Evolutionary conservation across 2,113 vertebrate genomes (phyloP).

Genomic region (Morone saxatilis): DNA sequence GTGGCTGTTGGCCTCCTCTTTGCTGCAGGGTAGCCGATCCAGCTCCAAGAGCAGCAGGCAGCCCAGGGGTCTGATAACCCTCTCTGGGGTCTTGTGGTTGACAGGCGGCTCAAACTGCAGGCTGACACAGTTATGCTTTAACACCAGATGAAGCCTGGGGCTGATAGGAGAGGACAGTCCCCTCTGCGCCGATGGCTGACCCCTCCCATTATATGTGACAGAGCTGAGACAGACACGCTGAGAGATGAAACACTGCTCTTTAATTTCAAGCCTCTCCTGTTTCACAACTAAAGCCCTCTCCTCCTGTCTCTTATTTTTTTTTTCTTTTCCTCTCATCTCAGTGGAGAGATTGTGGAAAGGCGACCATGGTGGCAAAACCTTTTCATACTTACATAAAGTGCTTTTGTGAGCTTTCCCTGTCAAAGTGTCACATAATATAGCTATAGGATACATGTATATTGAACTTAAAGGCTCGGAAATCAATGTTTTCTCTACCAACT

Average conservation of each 20-base stretch:
- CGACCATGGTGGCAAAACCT: neutral
- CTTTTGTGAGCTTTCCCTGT: slow-evolving; percentile 9
- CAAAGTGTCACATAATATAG: neutral
- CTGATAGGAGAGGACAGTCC: slow-evolving; percentile 66
- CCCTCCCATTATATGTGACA: slow-evolving; percentile 77
- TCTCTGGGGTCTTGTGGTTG: slow-evolving; percentile 68
- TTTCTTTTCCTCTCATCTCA: slow-evolving; percentile 6
- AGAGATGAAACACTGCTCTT: slow-evolving; percentile 78
- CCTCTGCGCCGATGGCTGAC: slow-evolving; percentile 67
- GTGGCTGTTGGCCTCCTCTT: slow-evolving; percentile 26
- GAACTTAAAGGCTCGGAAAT: neutral
- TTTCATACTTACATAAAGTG: slow-evolving; percentile 23
- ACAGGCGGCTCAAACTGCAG: slow-evolving; percentile 66
- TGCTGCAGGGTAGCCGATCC: slow-evolving; percentile 31
- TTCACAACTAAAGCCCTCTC: slow-evolving; percentile 55
- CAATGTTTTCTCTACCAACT: too few relatives aligned
- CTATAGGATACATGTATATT: neutral
- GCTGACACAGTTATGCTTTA: slow-evolving; percentile 65
- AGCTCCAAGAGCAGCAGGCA: slow-evolving; percentile 55
- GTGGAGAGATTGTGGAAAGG: slow-evolving; percentile 34
- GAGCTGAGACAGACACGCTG: slow-evolving; percentile 66
- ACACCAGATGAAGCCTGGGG: slow-evolving; percentile 69
- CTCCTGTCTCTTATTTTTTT: neutral
- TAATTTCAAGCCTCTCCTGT: slow-evolving; percentile 76
- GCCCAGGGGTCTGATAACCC: slow-evolving; percentile 64